Evolutionary conservation across 2,797 vertebrate species (phyloP), one percentile per base, ranked within the genome.

Genomic region (Psittacula echo): DNA sequence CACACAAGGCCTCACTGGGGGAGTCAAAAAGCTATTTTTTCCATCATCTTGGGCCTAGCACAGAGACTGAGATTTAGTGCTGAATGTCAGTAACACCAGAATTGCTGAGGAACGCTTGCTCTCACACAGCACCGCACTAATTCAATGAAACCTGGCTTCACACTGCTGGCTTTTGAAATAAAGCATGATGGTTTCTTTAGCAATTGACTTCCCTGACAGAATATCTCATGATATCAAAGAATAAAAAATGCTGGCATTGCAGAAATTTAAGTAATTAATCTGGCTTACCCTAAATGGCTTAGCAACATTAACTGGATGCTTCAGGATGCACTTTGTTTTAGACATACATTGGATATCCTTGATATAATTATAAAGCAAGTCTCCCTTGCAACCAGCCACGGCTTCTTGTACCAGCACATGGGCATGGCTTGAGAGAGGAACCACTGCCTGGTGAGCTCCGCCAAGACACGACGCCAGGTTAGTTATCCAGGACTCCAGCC

Each of bases 21-120:
- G 41, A 90, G 42, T 13, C 54, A 81, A 91, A 95, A 93, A 90
- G 66, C 90, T 72, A 12, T 78, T 91, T 88, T 91, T 95, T 72
- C 90, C 66, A 84, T 85, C 70, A 78, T 66, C 62, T 75, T 71
- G 26, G 41, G 61, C 65, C 72, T 30, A 37, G 87, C n/a, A 53
- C 9, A 1, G 45, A 50, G 0, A 0, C 23, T 10, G 20, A 75
- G 74, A 42, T 47, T 56, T 48, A 56, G 39, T 4, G 0, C 29
- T 32, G 62, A 84, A 4, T 6, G 68, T 19, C 5, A 3, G 42
- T 30, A 50, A 60, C 3, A 1, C 13, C 26, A 51, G 84, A 87
- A 70, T 1, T 26, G 45, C 80, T n/a, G 45, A 93, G 74, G 42
- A 78, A 39, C 16, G 2, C n/a, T 60, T 4, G 42, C 15, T 79